Conservation (phyloP, 2,113 vertebrate genomes). For the Dipodomys ordii region DNA sequence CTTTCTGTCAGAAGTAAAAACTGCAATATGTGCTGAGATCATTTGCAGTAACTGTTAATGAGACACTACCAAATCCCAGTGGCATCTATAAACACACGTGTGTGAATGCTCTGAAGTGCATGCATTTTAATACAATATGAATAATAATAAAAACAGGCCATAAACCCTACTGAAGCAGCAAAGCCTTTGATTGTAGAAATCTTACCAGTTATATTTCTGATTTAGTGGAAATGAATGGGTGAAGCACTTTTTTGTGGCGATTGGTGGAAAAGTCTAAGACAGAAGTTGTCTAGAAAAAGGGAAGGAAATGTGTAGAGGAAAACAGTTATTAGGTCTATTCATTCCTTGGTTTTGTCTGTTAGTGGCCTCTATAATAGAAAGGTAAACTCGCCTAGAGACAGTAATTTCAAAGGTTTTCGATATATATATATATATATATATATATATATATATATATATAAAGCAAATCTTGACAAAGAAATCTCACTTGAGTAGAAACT, state of each 20-base stretch:
- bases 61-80: slow-evolving; percentile 1
- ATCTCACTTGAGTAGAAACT: neutral
- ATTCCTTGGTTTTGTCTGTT: neutral
- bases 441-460: neutral
- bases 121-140: slow-evolving; percentile 56
- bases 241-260: neutral
- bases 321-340: neutral
- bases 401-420: neutral
- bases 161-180: slow-evolving; percentile 20
- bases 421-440: neutral
- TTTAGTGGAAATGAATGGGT: slow-evolving; percentile 11
- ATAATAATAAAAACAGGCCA: slow-evolving; percentile 26
- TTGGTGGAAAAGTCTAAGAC: neutral
- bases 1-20: slow-evolving; percentile 37
- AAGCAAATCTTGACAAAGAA: neutral
- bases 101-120: neutral
- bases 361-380: neutral
- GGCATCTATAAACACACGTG: slow-evolving; percentile 48
- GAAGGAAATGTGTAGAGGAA: neutral
- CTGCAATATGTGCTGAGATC: slow-evolving; percentile 12
- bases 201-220: neutral
- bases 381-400: neutral
- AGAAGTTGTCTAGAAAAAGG: neutral
- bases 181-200: neutral
- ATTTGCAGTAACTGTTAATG: slow-evolving; percentile 23